Evolutionary conservation across 2,888 invertebrate genomes (phyloP).

Genomic region (Heliconius hortense): DNA sequence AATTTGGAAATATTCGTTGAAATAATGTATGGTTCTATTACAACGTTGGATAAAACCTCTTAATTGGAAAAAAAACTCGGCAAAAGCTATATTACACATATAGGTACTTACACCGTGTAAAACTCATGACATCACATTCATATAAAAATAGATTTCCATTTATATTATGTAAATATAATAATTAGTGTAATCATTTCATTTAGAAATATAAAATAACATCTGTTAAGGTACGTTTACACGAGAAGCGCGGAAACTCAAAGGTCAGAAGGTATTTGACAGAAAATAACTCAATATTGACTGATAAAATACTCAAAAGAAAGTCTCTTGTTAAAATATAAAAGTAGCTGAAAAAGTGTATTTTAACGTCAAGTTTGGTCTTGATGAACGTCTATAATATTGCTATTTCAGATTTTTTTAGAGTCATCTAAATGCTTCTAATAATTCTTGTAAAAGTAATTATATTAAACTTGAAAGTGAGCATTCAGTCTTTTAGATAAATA

Average conservation of each 20-base stretch:
- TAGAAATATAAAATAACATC: conserved; percentile 50
- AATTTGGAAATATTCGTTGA: background rate
- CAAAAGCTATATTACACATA: no score
- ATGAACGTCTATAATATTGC: background rate
- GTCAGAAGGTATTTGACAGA: conserved; percentile 29
- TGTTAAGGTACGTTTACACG: conserved; percentile 46
- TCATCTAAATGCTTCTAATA: background rate
- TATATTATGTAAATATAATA: background rate
- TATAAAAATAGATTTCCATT: background rate
- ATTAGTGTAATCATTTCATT: conserved; percentile 51
- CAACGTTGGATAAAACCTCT: background rate
- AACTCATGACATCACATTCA: background rate
- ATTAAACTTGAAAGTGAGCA: background rate
- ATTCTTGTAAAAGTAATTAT: background rate
- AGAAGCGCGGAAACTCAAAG: conserved; percentile 32
- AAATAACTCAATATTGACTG: conserved; percentile 34
- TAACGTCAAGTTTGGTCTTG: conserved; percentile 2
- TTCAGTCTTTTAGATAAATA: background rate
- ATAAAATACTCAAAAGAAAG: conserved; percentile 27
- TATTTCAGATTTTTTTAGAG: background rate
- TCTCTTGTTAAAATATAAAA: conserved; percentile 21
- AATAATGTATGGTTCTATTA: background rate
- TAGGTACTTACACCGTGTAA: no score
- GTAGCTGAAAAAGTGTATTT: conserved; percentile 19
- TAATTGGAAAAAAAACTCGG: background rate